These are phyloP conservation scores for Chelonoidis abingdonii DNA, from an alignment of 2,113 vertebrate species.

Conservation along the genomic window DNA sequence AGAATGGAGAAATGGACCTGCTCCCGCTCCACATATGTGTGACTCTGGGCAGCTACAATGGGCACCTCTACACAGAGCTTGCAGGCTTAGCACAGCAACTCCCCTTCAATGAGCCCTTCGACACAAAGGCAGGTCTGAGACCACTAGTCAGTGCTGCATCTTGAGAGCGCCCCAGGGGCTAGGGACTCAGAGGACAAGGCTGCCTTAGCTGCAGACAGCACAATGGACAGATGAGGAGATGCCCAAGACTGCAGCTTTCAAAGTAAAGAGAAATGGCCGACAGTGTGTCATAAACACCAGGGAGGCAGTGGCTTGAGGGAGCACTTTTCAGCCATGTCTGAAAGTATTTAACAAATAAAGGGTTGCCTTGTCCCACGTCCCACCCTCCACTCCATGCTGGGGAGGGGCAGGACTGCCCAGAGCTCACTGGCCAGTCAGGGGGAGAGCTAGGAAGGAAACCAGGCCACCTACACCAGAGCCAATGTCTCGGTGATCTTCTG, in stretches of 20 bases:
- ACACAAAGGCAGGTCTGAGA: neutral
- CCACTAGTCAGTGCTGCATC: neutral
- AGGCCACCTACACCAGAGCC: rapidly evolving
- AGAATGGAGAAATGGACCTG: neutral
- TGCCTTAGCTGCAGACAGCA: neutral
- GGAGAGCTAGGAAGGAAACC: rapidly evolving
- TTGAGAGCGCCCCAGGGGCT: no score
- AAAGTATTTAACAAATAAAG: neutral
- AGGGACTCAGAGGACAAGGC: neutral
- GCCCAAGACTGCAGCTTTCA: neutral
- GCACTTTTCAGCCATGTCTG: neutral
- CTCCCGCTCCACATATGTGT: neutral
- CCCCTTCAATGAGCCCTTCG: neutral
- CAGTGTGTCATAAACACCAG: neutral
- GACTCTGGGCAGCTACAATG: neutral
- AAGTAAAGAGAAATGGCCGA: no score
- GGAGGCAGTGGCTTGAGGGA: neutral
- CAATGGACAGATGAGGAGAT: neutral
- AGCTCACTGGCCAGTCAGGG: rapidly evolving
- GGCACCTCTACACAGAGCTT: neutral
- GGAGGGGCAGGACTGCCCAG: rapidly evolving
- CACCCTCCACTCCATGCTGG: rapidly evolving
- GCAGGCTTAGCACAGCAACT: neutral
- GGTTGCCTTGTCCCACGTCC: neutral
- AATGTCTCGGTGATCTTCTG: rapidly evolving